Conservation (phyloP, 2,797 vertebrate species). For the Orientallactaga sibirica region DNA sequence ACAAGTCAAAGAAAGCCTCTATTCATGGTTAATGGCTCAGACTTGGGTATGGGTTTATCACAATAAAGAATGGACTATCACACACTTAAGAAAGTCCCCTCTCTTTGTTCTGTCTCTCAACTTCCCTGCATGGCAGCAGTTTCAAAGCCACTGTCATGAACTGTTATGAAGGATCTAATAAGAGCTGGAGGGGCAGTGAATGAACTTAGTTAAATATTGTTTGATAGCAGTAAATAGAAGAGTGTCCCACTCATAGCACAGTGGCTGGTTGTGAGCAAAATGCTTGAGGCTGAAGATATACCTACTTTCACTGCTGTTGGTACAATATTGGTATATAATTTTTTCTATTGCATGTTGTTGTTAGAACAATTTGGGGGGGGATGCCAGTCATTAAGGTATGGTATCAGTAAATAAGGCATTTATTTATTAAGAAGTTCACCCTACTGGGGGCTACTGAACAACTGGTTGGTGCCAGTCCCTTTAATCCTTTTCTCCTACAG, state of each 20-base stretch:
- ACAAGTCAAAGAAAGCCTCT: not conserved
- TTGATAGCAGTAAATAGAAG: conserved; percentile 53
- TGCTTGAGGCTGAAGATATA: not conserved
- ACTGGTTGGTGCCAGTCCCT: not conserved
- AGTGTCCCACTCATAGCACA: not conserved
- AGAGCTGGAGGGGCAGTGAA: not conserved
- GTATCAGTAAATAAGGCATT: not conserved
- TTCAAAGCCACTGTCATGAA: not conserved
- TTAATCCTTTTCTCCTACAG: not conserved
- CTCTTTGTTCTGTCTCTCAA: not conserved
- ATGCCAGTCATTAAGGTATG: conserved; percentile 29
- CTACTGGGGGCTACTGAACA: not conserved
- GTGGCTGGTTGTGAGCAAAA: not conserved
- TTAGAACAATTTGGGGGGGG: not conserved
- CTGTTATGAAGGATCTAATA: conserved; percentile 28
- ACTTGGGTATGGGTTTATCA: not conserved
- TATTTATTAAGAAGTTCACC: conserved; percentile 31
- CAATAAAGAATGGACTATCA: not conserved
- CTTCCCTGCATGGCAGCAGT: too few relatives aligned
- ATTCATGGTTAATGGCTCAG: not conserved
- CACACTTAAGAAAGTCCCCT: not conserved
- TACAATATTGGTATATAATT: not conserved
- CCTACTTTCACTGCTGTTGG: not conserved
- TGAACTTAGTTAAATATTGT: conserved; percentile 42
- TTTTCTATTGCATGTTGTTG: not conserved